Evolutionary conservation across 2,888 invertebrate genomes (phyloP).

Genomic region (Stenodera caucasica): DNA sequence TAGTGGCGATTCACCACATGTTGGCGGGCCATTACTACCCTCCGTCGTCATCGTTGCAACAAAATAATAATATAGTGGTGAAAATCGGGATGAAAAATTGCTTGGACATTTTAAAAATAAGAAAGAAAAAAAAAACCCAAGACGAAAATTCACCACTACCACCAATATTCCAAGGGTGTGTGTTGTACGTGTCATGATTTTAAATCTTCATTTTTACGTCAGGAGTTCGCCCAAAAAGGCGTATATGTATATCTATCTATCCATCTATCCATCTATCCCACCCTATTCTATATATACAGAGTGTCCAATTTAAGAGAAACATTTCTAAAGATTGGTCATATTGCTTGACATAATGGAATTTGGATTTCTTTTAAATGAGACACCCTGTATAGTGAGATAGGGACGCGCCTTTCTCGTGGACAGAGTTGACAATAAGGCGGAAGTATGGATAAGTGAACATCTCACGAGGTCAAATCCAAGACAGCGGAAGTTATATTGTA

Average conservation of each 20-base stretch:
- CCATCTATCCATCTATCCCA: not conserved
- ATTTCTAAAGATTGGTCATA: too few species aligned
- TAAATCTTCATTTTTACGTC: constrained; percentile 7
- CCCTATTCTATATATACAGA: too few species aligned
- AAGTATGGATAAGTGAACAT: constrained; percentile 54
- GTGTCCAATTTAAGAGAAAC: not conserved
- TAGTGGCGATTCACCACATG: constrained; percentile 49
- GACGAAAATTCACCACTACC: too few species aligned
- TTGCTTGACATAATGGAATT: too few species aligned
- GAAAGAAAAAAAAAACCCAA: too few species aligned
- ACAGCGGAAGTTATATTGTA: constrained; percentile 50
- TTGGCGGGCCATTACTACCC: constrained; percentile 52
- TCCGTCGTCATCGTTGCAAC: constrained; percentile 36
- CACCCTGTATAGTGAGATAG: constrained; percentile 21
- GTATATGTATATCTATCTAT: not conserved
- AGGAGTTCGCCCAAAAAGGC: not conserved
- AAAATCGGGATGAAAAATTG: constrained; percentile 57
- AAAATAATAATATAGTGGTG: constrained; percentile 54
- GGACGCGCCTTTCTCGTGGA: constrained; percentile 22
- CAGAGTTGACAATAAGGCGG: constrained; percentile 46
- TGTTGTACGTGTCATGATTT: constrained; percentile 52
- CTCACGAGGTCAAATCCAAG: constrained; percentile 49
- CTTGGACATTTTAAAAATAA: constrained; percentile 55
- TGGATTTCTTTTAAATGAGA: too few species aligned
- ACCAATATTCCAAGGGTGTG: constrained; percentile 50